Percentiles rank a stretch among this genome's conserved stretches.
phyloP scores from a whole-genome alignment of 2,888 invertebrate genomes.

The Acleris sparsana region DNA sequence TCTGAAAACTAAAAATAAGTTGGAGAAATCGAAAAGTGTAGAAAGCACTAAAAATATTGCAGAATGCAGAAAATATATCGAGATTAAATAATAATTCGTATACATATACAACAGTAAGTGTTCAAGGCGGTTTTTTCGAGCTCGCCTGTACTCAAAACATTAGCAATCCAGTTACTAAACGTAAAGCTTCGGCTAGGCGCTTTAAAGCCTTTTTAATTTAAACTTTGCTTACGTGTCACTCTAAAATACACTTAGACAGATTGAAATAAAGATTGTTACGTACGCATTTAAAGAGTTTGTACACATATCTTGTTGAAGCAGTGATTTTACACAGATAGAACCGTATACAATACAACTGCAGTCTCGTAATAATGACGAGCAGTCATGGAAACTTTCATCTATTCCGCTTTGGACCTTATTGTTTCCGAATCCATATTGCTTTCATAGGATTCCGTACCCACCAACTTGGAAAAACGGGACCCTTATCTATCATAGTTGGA shows the following conservation, averaged over 20 bases:
- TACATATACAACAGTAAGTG: no score
- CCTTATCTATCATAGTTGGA: no score
- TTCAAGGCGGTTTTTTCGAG: background rate
- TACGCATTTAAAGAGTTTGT: conserved; percentile 1
- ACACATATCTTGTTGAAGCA: conserved; percentile 5
- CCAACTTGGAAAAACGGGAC: no score
- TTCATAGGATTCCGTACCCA: no score
- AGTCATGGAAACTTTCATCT: background rate
- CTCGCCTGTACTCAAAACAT: background rate
- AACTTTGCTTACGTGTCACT: background rate
- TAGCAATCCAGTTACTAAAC: conserved; percentile 19
- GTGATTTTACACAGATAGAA: conserved; percentile 15
- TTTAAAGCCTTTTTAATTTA: conserved; percentile 8
- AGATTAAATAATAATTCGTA: no score
- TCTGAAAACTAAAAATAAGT: no score
- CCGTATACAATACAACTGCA: background rate
- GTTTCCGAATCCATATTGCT: no score
- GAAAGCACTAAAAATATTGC: no score
- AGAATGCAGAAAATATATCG: no score
- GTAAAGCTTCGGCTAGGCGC: conserved; percentile 5
- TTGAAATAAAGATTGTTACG: background rate
- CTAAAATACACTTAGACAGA: background rate
- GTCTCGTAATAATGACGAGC: background rate
- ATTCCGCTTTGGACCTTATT: no score
- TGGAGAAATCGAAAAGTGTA: no score